Percentiles rank a stretch among this genome's conserved stretches.
phyloP scores from a whole-genome alignment of 2,888 invertebrate species.

The Polymixis lichenea region DNA sequence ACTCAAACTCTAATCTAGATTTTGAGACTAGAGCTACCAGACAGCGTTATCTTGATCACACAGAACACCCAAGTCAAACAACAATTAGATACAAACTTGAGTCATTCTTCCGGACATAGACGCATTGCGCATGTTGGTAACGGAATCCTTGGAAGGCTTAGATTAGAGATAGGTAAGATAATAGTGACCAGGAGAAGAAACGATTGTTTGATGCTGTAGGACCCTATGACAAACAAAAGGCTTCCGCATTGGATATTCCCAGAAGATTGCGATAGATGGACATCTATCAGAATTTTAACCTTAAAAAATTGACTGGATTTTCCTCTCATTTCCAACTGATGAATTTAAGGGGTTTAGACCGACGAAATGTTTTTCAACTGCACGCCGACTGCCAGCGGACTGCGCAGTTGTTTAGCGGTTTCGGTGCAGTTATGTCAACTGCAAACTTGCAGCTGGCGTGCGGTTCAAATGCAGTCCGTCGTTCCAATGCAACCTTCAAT shows the following conservation, averaged over 20 bases:
- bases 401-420: too few species aligned
- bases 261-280: not conserved
- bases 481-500: too few species aligned
- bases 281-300: not conserved
- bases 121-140: not conserved
- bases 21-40: constrained; percentile 22
- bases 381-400: too few species aligned
- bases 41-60: constrained; percentile 33
- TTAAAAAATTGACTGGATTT: not conserved
- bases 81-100: not conserved
- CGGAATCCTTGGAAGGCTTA: not conserved
- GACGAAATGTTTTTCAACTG: too few species aligned
- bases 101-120: constrained; percentile 13
- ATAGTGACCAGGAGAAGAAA: not conserved
- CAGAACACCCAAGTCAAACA: not conserved
- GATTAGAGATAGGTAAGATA: not conserved
- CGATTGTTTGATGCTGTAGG: not conserved
- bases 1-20: constrained; percentile 42
- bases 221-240: not conserved
- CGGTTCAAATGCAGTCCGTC: too few species aligned
- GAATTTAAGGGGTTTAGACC: too few species aligned
- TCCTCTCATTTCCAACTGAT: not conserved
- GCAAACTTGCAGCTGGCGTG: too few species aligned
- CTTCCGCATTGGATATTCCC: not conserved
- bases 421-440: too few species aligned